phyloP scores from a whole-genome alignment of 2,888 invertebrate species.

The Axea sp. region DNA sequence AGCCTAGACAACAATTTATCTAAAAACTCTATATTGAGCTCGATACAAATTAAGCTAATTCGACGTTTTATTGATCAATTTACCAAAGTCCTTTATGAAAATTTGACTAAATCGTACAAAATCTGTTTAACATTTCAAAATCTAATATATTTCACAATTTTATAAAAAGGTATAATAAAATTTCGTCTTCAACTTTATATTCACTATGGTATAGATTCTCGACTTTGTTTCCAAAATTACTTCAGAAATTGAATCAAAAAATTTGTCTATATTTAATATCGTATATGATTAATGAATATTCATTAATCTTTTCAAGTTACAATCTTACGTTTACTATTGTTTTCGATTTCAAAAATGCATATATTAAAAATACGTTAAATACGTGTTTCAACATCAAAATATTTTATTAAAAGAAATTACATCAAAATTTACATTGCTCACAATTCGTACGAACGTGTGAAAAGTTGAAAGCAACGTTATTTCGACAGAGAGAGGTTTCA shows the following conservation, averaged over 20 bases:
- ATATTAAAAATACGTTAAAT: conserved; percentile 3
- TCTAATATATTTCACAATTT: conserved; percentile 42
- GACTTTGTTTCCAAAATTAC: background rate
- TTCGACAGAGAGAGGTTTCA: conserved; percentile 48
- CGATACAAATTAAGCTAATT: conserved; percentile 30
- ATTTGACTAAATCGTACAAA: conserved; percentile 45
- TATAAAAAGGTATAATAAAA: conserved; percentile 51
- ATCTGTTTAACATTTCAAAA: conserved; percentile 37
- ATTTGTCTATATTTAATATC: conserved; percentile 9
- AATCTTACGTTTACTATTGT: conserved; percentile 6
- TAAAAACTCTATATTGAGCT: conserved; percentile 40
- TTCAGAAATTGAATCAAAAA: conserved; percentile 15
- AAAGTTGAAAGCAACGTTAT: conserved; percentile 15
- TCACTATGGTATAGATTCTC: background rate
- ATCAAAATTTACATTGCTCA: conserved; percentile 38
- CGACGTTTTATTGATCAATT: conserved; percentile 18
- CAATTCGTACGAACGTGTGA: conserved; percentile 4
- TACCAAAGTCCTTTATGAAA: conserved; percentile 28
- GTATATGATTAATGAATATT: conserved; percentile 1
- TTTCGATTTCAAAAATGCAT: conserved; percentile 12
- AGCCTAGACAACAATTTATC: conserved; percentile 32
- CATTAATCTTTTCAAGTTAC: conserved; percentile 2
- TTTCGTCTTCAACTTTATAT: background rate
- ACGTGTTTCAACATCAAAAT: background rate
- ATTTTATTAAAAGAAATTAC: conserved; percentile 51